Base-by-base conservation (phyloP, 1,140 invertebrate species). In the Eumaeus atala region DNA sequence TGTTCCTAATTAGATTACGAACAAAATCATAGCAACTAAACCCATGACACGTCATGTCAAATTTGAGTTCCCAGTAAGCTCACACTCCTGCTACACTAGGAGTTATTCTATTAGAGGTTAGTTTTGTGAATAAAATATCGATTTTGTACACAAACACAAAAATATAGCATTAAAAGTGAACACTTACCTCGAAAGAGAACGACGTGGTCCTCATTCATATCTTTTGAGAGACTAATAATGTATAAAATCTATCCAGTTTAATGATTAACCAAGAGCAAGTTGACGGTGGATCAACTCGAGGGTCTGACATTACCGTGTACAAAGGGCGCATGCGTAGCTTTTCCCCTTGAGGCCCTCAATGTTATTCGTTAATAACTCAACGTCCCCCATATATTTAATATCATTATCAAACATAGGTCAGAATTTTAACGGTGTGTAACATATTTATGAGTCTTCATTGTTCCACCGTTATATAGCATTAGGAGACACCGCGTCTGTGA, bases 171-270 rank as follows among this genome's bases (percentile, higher is more conserved):
- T 33, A 5, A 28, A 33, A 36, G 33, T n/a, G 17, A 34, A 9
- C 36, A 69, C 89, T 89, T 89, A 93, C 92, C 92, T 93, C 91
- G 86, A 92, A 89, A 71, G 92, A 90, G 88, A 92, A 91, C 87
- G 90, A 90, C 90, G 92, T 92, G 91, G 92, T 91, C 92, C 90
- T 92, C 92, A 91, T 88, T 89, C 89, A 91, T 90, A 89, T 88
- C 89, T 88, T 82, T 77, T 77, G 66, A 70, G 54, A 67, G 69
- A 59, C 77, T 68, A 70, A 77, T n/a, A 60, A 48, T 74, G 62
- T 61, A 68, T 73, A 70, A 84, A 82, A 72, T 62, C 72, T 62
- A 65, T 63, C 61, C 62, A 56, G 66, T 57, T 40, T 62, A 55
- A 68, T 38, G 35, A 57, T 52, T 58, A 66, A 58, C 59, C 52